phyloP scores from a whole-genome alignment of 64 coral and sea anemone species.

The Hydrozoanthus tunicans region DNA sequence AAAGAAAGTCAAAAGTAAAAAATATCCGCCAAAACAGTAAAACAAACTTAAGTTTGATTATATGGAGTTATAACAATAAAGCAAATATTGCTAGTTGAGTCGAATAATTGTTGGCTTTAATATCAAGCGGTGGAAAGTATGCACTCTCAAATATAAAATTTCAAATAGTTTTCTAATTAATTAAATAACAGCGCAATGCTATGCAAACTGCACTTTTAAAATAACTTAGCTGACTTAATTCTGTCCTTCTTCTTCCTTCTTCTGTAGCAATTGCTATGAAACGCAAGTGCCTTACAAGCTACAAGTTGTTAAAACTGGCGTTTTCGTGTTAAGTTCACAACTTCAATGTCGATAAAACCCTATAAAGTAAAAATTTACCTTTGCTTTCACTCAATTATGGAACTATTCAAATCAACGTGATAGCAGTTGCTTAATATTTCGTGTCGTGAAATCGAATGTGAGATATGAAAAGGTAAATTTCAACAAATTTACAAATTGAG shows the following conservation, averaged over 20 bases:
- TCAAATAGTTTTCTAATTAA: constrained; percentile 47
- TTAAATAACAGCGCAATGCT: constrained; percentile 59
- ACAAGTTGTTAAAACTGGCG: constrained; percentile 18
- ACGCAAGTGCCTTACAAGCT: neutral
- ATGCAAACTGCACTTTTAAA: constrained; percentile 14
- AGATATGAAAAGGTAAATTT: no score
- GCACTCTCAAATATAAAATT: constrained; percentile 52
- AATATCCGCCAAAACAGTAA: neutral
- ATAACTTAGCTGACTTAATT: constrained; percentile 37
- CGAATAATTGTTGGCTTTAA: constrained; percentile 41
- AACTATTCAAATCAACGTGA: no score
- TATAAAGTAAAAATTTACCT: no score
- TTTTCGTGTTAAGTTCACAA: neutral
- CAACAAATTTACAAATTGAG: neutral
- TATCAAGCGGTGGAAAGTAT: constrained; percentile 46
- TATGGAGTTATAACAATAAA: constrained; percentile 4
- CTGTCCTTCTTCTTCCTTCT: neutral
- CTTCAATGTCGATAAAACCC: neutral
- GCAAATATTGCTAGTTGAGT: constrained; percentile 30
- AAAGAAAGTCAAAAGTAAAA: neutral
- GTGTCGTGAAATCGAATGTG: no score
- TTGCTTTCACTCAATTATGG: no score
- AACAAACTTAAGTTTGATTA: constrained; percentile 8
- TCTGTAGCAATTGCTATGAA: neutral
- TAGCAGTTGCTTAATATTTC: no score